phyloP scores from a whole-genome alignment of 2,888 invertebrate genomes.

The Pelosia muscerda region DNA sequence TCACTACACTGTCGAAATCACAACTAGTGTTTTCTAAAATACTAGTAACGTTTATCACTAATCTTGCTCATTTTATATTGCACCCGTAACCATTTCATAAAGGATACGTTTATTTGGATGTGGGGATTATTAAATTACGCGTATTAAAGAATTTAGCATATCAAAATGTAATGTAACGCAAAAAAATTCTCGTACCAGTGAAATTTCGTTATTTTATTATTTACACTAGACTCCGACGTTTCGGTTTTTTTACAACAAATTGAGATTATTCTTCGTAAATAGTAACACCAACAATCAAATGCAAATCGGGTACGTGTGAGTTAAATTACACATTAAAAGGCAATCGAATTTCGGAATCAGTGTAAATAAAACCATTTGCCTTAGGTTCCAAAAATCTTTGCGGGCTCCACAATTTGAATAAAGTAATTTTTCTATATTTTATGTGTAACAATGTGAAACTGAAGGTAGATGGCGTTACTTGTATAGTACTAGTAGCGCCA shows the following conservation, averaged over 20 bases:
- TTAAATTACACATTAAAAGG: too few species aligned
- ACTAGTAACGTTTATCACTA: conserved; percentile 48
- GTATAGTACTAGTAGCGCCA: neutral
- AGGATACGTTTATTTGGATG: conserved; percentile 16
- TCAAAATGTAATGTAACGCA: conserved; percentile 17
- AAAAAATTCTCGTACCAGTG: too few species aligned
- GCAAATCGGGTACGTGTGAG: too few species aligned
- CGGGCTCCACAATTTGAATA: neutral
- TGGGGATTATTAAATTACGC: conserved; percentile 21
- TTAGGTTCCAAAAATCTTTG: neutral
- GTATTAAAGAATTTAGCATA: conserved; percentile 21
- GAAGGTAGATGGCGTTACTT: neutral
- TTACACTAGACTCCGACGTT: too few species aligned
- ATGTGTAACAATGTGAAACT: neutral
- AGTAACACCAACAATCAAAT: too few species aligned
- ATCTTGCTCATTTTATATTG: conserved; percentile 47
- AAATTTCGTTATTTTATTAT: too few species aligned
- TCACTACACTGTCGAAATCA: conserved; percentile 39
- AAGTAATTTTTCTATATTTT: too few species aligned
- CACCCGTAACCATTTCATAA: conserved; percentile 38
- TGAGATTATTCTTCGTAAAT: too few species aligned
- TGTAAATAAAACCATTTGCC: too few species aligned
- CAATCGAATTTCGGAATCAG: too few species aligned
- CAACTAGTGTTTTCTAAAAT: conserved; percentile 38
- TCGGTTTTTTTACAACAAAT: too few species aligned